Base-by-base conservation (phyloP, 2,797 vertebrate species). In the Coranthus polyacanthus region DNA sequence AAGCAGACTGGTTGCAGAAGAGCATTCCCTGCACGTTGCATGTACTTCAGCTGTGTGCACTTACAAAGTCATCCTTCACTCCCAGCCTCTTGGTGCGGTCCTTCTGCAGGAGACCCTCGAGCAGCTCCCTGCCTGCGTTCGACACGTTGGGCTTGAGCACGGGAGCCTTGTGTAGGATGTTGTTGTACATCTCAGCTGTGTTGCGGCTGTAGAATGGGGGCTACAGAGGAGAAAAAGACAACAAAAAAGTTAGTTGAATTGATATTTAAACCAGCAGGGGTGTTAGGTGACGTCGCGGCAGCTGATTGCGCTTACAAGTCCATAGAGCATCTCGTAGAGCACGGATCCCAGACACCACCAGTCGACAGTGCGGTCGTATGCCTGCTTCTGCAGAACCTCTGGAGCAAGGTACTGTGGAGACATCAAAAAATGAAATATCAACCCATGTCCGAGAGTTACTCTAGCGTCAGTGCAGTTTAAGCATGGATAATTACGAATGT, bases 311-410 rank as follows among this genome's bases (percentile, higher is more conserved):
- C 93, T 92, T 58, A 95, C 94, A 45, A 95, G 88, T 85, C 94
- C 94, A 5, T 95, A 95, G 11, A 95, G 92, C 94, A 95, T 95
- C 90, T 95, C 94, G 10, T 95, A 95, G 15, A 95, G 94, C 56
- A 95, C 94, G 0, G 93, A 94, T 24, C 94, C 94, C 53, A 95
- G 84, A 36, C 94, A 95, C 94, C 94, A 95, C 94, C 94, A 95
- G 73, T 95, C 94, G 2, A 95, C 94, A 0, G 94, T 93, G 45
- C 93, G 93, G 81, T 95, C 94, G 6, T 95, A 95, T 0, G 94
- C 94, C 69, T 95, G 93, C 84, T 95, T 95, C 89, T 94, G 93
- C 20, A 95, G 92, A 34, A 95, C 94, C 87, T 95, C 94, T 0
- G 94, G 94, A 3, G 94, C 94, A 87, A 95, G 56, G 46, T 95